These are phyloP conservation scores for Stictocephala bisonia DNA, from an alignment of 2,888 invertebrate species.

Conservation along the genomic window DNA sequence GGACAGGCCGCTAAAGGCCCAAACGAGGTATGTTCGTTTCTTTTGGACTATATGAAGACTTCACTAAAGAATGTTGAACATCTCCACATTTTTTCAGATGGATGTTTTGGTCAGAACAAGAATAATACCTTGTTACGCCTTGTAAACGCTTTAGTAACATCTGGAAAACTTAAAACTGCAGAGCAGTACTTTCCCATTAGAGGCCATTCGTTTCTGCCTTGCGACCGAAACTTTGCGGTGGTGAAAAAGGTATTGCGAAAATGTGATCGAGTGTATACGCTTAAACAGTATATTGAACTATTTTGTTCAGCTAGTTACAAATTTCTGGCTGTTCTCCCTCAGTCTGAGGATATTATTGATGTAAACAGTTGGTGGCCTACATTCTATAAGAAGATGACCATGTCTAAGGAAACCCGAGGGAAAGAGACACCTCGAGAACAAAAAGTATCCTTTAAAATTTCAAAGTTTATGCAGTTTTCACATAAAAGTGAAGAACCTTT, in stretches of 20 bases:
- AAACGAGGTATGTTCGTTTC: no score
- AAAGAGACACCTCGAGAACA: constrained; percentile 21
- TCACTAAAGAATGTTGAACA: no score
- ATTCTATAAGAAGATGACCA: constrained; percentile 28
- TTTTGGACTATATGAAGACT: no score
- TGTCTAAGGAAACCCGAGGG: constrained; percentile 35
- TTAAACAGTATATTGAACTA: constrained; percentile 23
- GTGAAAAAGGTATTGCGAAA: constrained; percentile 12
- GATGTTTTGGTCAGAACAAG: no score
- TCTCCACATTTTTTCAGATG: no score
- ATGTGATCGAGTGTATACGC: constrained; percentile 23
- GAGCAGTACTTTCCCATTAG: no score
- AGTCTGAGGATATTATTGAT: constrained; percentile 24
- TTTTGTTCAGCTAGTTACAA: neutral
- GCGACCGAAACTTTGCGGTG: constrained; percentile 29
- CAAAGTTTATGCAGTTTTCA: constrained; percentile 32
- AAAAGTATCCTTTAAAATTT: constrained; percentile 27
- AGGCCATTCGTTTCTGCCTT: no score
- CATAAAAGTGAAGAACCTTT: neutral
- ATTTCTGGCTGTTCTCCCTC: constrained; percentile 25
- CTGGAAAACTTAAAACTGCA: no score
- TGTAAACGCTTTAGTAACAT: no score
- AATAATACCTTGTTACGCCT: no score
- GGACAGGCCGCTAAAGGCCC: no score
- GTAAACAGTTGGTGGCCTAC: constrained; percentile 35